Base-by-base conservation (phyloP, 2,797 vertebrate species). In the Hephaestus fuliginosus region DNA sequence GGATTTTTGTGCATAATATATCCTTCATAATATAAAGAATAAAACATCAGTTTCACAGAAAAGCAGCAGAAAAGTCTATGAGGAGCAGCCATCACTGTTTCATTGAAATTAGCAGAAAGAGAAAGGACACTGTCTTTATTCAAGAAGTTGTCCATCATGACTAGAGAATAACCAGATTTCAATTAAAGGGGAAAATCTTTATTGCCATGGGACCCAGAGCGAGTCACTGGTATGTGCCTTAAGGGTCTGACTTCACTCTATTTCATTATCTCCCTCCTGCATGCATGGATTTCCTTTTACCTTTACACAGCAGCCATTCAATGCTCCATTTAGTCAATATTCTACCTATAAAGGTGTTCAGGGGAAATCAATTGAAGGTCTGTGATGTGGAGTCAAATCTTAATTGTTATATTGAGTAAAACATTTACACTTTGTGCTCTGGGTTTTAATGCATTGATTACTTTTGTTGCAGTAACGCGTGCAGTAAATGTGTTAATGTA, bases 101-200 rank as follows among this genome's bases (percentile, higher is more conserved):
- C 14, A 33, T 6, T 28, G 41, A 60, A 75, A 80, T 58, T 18
- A 82, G 75, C 49, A 43, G n/a, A 49, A 52, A 53, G 69, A 65
- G 30, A 83, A 18, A 53, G 69, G 62, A 51, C 52, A 13, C 46
- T 71, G 62, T 14, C 64, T 85, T 87, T 75, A 84, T 90, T 92
- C 89, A 77, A 88, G 84, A 82, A 74, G 69, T 80, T 91, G 90
- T 91, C 90, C 69, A 84, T 92, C 89, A 86, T 60, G 78, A 76
- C 79, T 15, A 5, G 60, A 82, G 77, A 88, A 89, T 78, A 89
- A 85, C 66, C 81, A 82, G 82, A 91, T 92, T 95, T 95, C 93
- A 95, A 94, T 95, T 94, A 93, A 93, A 87, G 86, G 70, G 44
- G 76, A 83, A 85, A 90, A 85, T 94, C 83, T 86, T 88, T 91